These are phyloP conservation scores for Nephrotoma appendiculata DNA, from an alignment of 2,888 invertebrate species.

Conservation along the genomic window DNA sequence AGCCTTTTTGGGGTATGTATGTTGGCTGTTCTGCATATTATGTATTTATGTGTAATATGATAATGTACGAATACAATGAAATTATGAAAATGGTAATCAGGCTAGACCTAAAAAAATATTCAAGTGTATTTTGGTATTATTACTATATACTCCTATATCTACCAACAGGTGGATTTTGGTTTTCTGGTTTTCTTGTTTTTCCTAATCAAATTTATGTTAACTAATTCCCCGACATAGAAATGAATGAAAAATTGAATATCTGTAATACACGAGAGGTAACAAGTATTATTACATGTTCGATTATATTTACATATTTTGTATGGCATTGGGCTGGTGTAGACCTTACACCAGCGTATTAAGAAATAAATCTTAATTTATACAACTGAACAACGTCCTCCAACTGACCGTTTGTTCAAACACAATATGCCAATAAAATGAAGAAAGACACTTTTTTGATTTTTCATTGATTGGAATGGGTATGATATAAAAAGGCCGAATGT, in stretches of 20 bases:
- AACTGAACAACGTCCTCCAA: too few relatives aligned
- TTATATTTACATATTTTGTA: too few relatives aligned
- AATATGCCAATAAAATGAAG: too few relatives aligned
- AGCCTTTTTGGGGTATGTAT: not conserved
- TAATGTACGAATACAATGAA: not conserved
- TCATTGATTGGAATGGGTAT: too few relatives aligned
- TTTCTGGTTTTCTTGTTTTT: not conserved
- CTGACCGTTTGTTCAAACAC: too few relatives aligned
- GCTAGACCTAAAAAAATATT: not conserved
- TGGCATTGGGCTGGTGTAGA: too few relatives aligned
- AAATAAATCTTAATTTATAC: too few relatives aligned
- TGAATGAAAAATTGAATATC: not conserved
- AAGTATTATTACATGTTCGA: too few relatives aligned
- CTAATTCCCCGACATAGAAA: not conserved
- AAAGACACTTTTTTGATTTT: too few relatives aligned
- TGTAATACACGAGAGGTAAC: not conserved
- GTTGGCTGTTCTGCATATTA: not conserved
- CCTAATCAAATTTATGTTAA: not conserved
- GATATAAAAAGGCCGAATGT: too few relatives aligned
- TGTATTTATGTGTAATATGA: not conserved
- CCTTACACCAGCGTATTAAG: too few relatives aligned
- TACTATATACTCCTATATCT: not conserved
- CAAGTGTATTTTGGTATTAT: not conserved
- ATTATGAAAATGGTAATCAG: not conserved
- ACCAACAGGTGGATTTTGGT: not conserved